These are phyloP conservation scores for Rhyacophila evoluta DNA, from an alignment of 2,888 invertebrate species.

Conservation along the genomic window DNA sequence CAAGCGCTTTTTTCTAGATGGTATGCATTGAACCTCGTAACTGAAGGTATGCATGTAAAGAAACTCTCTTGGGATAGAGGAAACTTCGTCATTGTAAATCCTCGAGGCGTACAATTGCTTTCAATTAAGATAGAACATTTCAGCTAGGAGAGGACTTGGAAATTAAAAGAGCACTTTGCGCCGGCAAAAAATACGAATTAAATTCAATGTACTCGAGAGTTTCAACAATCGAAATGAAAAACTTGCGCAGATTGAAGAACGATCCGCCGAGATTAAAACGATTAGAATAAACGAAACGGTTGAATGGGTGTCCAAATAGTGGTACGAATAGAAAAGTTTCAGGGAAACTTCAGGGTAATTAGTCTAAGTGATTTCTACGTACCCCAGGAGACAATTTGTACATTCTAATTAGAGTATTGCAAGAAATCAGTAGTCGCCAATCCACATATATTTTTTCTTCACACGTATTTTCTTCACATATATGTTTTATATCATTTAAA, in stretches of 20 bases:
- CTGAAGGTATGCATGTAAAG: neutral
- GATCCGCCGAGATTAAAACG: conserved; percentile 7
- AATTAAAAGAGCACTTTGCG: conserved; percentile 49
- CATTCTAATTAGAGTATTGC: too few relatives aligned
- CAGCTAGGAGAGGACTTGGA: conserved; percentile 35
- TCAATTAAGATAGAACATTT: conserved; percentile 50
- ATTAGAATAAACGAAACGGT: neutral
- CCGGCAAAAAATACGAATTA: conserved; percentile 30
- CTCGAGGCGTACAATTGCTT: conserved; percentile 52
- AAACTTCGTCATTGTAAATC: conserved; percentile 27
- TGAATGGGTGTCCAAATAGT: neutral
- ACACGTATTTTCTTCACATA: too few relatives aligned
- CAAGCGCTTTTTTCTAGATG: neutral
- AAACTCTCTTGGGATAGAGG: neutral
- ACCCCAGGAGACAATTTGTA: neutral
- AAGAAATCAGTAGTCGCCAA: too few relatives aligned
- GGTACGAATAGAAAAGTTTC: neutral
- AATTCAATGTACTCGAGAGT: conserved; percentile 15
- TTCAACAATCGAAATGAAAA: conserved; percentile 33
- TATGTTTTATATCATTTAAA: too few relatives aligned
- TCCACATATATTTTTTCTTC: too few relatives aligned
- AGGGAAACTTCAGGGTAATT: neutral
- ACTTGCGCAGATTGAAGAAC: neutral
- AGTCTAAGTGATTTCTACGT: neutral
- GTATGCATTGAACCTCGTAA: neutral